Evolutionary conservation across 1,140 invertebrate species (phyloP), one percentile per base, ranked within the genome.

Genomic region (Drosophila melanica): DNA sequence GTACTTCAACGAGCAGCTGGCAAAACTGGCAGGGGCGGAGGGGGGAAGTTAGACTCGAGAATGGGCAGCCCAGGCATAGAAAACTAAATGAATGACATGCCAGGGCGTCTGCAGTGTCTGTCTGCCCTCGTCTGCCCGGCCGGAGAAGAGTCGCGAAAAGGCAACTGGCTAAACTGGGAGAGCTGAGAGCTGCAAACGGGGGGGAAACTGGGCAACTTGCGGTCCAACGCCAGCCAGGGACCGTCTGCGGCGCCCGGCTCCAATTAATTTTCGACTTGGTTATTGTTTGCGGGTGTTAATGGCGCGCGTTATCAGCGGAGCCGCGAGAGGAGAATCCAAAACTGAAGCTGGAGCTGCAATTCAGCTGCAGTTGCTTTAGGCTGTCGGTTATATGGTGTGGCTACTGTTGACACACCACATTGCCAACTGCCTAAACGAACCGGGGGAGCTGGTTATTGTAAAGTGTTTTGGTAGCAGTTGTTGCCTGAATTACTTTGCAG

Each of bases 261-360:
- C 77, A 79, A 81, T 81, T 79, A 81, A 81, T 81, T 81, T 79
- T 67, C 77, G 73, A 70, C 67, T 70, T 64, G 77, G 75, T 77
- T 79, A 77, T 79, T 77, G 72, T 75, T 75, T 68, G 76, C 78
- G 57, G 73, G 78, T 70, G 62, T 78, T 80, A 69, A 69, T 69
- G 70, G 59, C 35, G 51, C 51, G 53, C 66, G 66, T 69, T 74
- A 63, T 74, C 68, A 71, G 60, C 20, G 16, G 9, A 39, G 9
- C 30, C 35, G 30, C 41, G 16, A 7, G 18, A 11, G 14, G 23
- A 47, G 50, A 7, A 12, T 58, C 57, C 53, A 27, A 1, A 51
- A 30, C 45, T 68, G 33, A 30, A 7, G 20, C n/a, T 58, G 59
- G 20, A n/a, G 20, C 12, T 41, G 33, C 41, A 41, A 33, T 39